Evolutionary conservation across 2,113 vertebrate species (phyloP).

Genomic region (Callipepla californica): DNA sequence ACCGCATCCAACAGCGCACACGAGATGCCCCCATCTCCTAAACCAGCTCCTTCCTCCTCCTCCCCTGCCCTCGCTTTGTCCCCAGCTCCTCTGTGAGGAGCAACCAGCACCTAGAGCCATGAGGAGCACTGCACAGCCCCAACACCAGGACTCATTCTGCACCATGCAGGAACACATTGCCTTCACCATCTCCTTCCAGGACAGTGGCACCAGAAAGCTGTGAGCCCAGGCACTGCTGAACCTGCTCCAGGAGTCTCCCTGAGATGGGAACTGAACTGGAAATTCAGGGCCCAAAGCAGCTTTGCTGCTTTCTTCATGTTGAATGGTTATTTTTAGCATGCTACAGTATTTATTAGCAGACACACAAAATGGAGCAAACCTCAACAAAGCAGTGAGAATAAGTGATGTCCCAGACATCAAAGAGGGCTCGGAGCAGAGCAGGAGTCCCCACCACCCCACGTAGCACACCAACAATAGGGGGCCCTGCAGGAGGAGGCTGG

Average conservation of each 20-base stretch:
- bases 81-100: not conserved
- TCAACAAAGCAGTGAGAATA: not conserved
- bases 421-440: not conserved
- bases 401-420: conserved; percentile 29
- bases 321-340: conserved; percentile 26
- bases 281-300: conserved; percentile 17
- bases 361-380: conserved; percentile 31
- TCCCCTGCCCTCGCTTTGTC: fast-evolving
- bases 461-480: not conserved
- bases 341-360: conserved; percentile 57
- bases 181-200: not conserved
- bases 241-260: not conserved
- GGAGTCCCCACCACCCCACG: not conserved
- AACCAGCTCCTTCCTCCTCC: fast-evolving
- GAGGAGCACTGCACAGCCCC: not conserved
- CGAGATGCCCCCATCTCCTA: fast-evolving
- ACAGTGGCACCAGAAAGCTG: not conserved
- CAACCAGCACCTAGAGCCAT: not conserved
- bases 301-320: not conserved
- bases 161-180: no score
- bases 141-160: not conserved
- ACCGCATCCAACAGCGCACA: not conserved
- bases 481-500: not conserved
- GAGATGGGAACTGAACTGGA: not conserved
- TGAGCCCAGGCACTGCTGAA: not conserved